phyloP scores from a whole-genome alignment of 2,888 invertebrate genomes.

The Ferrisia virgata region DNA sequence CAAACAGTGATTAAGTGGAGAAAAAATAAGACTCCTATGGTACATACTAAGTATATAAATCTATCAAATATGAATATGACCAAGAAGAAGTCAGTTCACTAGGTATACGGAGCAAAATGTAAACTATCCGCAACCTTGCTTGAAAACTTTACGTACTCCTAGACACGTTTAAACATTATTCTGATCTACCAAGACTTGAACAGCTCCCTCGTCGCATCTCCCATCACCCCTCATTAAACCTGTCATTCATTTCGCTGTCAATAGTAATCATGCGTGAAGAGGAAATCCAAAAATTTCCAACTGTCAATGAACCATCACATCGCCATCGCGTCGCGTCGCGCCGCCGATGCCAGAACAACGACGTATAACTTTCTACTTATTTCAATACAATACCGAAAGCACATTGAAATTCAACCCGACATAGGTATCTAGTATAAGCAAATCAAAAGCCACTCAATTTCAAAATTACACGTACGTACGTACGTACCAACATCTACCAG shows the following conservation, averaged over 20 bases:
- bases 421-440: neutral
- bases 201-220: neutral
- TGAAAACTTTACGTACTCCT: neutral
- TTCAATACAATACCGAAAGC: slow-evolving; percentile 16
- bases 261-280: slow-evolving; percentile 5
- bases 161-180: neutral
- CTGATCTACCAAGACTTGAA: too few species aligned
- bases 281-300: slow-evolving; percentile 16
- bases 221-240: neutral
- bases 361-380: slow-evolving; percentile 2
- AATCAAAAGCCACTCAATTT: neutral
- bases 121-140: neutral
- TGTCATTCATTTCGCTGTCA: slow-evolving; percentile 7
- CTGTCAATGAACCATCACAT: slow-evolving; percentile 13
- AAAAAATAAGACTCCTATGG: too few species aligned
- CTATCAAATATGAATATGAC: neutral
- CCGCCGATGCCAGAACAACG: neutral
- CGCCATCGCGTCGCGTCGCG: neutral
- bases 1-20: too few species aligned
- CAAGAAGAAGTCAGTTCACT: neutral
- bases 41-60: too few species aligned
- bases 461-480: neutral
- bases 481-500: neutral
- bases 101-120: neutral
- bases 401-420: neutral